Evolutionary conservation across 2,797 vertebrate genomes (phyloP), one percentile per base, ranked within the genome.

Genomic region (Heliangelus exortis): DNA sequence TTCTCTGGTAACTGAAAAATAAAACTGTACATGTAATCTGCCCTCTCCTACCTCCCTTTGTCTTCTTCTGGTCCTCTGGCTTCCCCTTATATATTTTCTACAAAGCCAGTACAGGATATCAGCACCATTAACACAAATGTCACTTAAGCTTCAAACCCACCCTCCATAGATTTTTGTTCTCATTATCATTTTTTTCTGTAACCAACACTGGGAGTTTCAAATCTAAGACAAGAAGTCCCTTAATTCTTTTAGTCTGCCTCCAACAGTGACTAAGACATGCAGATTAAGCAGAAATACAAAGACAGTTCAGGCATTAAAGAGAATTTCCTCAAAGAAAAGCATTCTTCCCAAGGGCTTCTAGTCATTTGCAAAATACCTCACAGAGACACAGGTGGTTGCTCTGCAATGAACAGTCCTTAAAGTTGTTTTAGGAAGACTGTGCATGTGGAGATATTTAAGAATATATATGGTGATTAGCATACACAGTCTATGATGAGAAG

Each of bases 1-100:
- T 98, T 91, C 11, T 93, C 71, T 5, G 98, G 99, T 51, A 99
- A 97, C 99, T 99, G 81, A 90, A 77, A 86, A 91, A 95, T 26
- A 59, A 39, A 88, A 57, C 36, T 72, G 47, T 14, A 51, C 29
- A 23, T 41, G 18, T 80, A 6, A 74, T 55, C 20, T 72, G 7
- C 29, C 36, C 67, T 63, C 53, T 74, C 31, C 61, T 48, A n/a
- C 25, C 59, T 62, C 33, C 73, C 39, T 21, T 41, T 47, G 26
- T 9, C 29, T 73, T 53, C 28, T 82, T 75, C 41, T 63, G 21
- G 12, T 15, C 31, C n/a, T 79, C 67, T 71, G 36, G 5, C 20
- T 88, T 65, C 59, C 74, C 59, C 67, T 10, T 25, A 6, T 13
- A 53, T 33, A 53, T 33, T 34, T 55, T 41, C 17, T 62, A 22